phyloP scores from a whole-genome alignment of 2,113 vertebrate genomes.

The Notarius quadriscutis region DNA sequence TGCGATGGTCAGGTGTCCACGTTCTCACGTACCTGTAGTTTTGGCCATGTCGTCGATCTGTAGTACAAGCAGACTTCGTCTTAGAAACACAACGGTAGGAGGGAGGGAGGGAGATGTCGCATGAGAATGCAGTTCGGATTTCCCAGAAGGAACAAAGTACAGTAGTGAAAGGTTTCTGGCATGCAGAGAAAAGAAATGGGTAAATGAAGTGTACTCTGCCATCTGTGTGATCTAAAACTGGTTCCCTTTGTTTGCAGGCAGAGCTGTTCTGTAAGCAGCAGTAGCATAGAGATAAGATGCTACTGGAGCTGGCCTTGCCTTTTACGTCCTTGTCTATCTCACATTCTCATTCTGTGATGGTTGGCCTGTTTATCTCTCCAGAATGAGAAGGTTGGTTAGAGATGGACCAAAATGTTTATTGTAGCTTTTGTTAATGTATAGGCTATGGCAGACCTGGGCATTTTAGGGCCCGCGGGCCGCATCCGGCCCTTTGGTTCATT shows the following conservation, averaged over 20 bases:
- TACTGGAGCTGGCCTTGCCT: background rate
- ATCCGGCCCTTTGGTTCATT: no score
- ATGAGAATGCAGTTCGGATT: background rate
- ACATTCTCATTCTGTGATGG: background rate
- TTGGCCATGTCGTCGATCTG: background rate
- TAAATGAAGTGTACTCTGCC: background rate
- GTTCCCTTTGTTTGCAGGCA: slow-evolving; percentile 19
- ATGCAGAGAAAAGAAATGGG: background rate
- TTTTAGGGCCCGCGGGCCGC: no score
- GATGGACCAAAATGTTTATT: background rate
- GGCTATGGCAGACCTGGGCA: no score
- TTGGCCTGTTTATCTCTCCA: background rate
- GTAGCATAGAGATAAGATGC: background rate
- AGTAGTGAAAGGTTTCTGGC: background rate
- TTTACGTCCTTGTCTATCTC: background rate
- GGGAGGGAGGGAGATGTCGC: background rate
- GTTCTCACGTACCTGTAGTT: background rate
- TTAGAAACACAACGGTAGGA: background rate
- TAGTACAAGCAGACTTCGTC: background rate
- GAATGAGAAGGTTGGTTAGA: background rate
- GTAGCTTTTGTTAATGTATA: background rate
- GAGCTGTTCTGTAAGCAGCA: background rate
- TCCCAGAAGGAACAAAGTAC: background rate
- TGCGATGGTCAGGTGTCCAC: background rate
- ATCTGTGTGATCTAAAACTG: slow-evolving; percentile 6